Evolutionary conservation across 2,113 vertebrate genomes (phyloP).

Genomic region (Acrocephalus arundinaceus): DNA sequence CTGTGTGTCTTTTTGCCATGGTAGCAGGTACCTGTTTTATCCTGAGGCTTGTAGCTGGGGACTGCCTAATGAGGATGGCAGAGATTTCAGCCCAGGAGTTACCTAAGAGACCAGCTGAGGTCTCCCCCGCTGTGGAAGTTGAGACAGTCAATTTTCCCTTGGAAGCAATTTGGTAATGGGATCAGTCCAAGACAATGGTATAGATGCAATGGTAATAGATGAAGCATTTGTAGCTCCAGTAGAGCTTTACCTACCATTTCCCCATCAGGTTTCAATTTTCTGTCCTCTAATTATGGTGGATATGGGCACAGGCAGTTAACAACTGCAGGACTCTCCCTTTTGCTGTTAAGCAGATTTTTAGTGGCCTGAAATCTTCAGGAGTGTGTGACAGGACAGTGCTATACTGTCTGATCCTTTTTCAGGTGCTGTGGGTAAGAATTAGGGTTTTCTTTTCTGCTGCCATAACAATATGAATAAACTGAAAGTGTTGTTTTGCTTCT

Average conservation of each 20-base stretch:
- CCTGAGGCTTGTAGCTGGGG: neutral
- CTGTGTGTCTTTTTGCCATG: fast-evolving
- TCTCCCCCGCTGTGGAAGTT: neutral
- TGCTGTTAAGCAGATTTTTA: neutral
- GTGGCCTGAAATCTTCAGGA: neutral
- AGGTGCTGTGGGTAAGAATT: neutral
- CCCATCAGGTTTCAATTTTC: neutral
- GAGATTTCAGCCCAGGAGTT: neutral
- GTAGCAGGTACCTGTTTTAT: neutral
- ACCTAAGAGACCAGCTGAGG: neutral
- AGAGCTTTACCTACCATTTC: neutral
- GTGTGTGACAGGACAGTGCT: neutral
- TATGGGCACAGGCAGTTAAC: neutral
- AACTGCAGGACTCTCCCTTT: neutral
- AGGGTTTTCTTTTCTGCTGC: neutral
- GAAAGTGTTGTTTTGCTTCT: neutral
- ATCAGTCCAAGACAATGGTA: neutral
- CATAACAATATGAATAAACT: neutral
- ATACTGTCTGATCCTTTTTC: neutral
- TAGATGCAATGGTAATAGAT: neutral
- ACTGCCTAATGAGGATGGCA: neutral
- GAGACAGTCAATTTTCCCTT: neutral
- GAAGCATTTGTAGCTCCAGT: neutral
- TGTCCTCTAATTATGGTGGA: neutral
- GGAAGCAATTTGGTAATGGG: neutral